Evolutionary conservation across 2,797 vertebrate species (phyloP).

Genomic region (Microctenopoma lineatum): DNA sequence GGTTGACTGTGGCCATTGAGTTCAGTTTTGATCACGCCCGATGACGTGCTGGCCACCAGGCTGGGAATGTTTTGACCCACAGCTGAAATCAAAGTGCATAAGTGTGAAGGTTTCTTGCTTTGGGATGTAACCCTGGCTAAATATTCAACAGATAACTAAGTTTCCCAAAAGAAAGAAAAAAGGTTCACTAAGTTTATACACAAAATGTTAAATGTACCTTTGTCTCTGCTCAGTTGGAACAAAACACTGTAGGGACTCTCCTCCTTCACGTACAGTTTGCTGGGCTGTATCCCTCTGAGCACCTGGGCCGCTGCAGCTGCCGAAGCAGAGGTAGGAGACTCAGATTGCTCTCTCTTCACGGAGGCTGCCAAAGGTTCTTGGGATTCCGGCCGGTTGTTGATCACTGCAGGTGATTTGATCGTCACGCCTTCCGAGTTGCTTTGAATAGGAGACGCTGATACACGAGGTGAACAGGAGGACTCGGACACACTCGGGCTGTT

Average conservation of each 20-base stretch:
- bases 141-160: background rate
- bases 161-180: background rate
- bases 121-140: background rate
- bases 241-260: conserved; percentile 89
- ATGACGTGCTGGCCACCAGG: conserved; percentile 83
- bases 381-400: conserved; percentile 82
- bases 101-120: background rate
- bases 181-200: conserved; percentile 54
- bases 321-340: conserved; percentile 82
- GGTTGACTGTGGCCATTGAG: conserved; percentile 90
- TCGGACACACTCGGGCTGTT: conserved; percentile 87
- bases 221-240: conserved; percentile 90
- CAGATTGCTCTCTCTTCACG: conserved; percentile 90
- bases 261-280: conserved; percentile 88
- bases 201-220: conserved; percentile 86
- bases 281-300: conserved; percentile 84
- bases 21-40: conserved; percentile 89
- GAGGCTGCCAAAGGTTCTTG: conserved; percentile 80
- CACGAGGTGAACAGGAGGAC: conserved; percentile 85
- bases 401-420: conserved; percentile 83
- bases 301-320: conserved; percentile 87
- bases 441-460: conserved; percentile 82
- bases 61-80: conserved; percentile 87
- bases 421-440: conserved; percentile 84
- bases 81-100: conserved; percentile 63